A percentile compares a stretch with the other conserved stretches of the same genome.
phyloP scores from a whole-genome alignment of 2,113 vertebrate species.

The Colaptes auratus region DNA sequence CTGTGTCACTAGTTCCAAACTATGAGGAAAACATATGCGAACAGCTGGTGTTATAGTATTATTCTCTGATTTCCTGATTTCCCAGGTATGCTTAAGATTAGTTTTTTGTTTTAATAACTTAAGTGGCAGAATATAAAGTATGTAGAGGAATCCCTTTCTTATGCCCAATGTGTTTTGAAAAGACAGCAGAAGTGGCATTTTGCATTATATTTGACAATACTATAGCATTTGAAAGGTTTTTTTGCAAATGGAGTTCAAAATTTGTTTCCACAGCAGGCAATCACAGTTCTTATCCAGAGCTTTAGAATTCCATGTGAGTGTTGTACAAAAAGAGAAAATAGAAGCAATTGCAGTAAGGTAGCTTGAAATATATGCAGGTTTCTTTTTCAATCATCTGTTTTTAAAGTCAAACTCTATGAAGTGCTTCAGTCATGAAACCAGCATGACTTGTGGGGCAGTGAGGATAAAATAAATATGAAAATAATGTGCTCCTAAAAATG shows the following conservation, averaged over 20 bases:
- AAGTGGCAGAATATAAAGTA: not conserved
- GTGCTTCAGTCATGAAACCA: not conserved
- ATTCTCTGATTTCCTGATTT: not conserved
- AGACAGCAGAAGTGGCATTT: not conserved
- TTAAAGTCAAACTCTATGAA: not conserved
- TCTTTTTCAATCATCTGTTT: not conserved
- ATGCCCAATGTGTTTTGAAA: not conserved
- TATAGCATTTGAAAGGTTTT: not conserved
- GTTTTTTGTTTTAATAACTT: fast-evolving
- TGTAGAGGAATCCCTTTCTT: not conserved
- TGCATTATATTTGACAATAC: not conserved
- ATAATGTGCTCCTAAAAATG: not conserved
- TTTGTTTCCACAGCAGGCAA: not conserved
- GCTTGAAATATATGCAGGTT: not conserved
- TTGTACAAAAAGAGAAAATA: not conserved
- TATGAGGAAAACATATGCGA: not conserved
- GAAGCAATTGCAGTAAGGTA: not conserved
- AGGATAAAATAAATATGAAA: not conserved
- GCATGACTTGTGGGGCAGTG: not conserved
- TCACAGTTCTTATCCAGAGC: not conserved
- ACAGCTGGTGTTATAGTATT: not conserved
- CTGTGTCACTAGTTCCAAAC: not conserved
- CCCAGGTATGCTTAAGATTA: not conserved
- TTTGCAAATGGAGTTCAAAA: not conserved
- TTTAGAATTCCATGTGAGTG: not conserved